Evolutionary conservation across 2,888 invertebrate genomes (phyloP).

Genomic region (Melanargia galathea): DNA sequence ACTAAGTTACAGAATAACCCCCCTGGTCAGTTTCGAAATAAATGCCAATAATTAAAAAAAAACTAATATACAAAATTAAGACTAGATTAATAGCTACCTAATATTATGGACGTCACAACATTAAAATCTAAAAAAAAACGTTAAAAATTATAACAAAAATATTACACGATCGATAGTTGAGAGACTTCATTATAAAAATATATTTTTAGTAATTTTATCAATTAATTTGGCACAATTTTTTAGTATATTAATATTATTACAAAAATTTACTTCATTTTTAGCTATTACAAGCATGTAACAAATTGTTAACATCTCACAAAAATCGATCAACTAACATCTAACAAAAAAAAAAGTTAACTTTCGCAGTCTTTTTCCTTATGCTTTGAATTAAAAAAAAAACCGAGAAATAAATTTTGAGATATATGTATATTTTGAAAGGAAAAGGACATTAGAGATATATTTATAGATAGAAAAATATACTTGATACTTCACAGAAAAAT

Average conservation of each 20-base stretch:
- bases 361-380: slow-evolving; percentile 67
- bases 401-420: slow-evolving; percentile 8
- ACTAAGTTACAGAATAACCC: no score
- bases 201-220: background rate
- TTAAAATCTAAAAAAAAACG: slow-evolving; percentile 6
- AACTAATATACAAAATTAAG: slow-evolving; percentile 44
- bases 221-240: background rate
- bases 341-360: slow-evolving; percentile 45
- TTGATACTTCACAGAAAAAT: background rate
- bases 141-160: no score
- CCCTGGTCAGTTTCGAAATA: slow-evolving; percentile 36
- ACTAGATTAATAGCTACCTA: slow-evolving; percentile 58
- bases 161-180: background rate
- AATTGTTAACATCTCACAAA: slow-evolving; percentile 12
- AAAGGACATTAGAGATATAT: slow-evolving; percentile 47
- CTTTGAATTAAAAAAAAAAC: slow-evolving; percentile 55
- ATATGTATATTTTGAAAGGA: slow-evolving; percentile 48
- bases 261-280: no score
- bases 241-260: no score
- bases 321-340: slow-evolving; percentile 28
- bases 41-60: slow-evolving; percentile 39
- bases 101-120: slow-evolving; percentile 39
- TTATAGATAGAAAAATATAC: background rate
- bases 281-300: no score
- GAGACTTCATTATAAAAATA: background rate